A percentile compares a stretch with the other conserved stretches of the same genome.
Conservation (phyloP, 2,113 vertebrate species). For the Engystomops pustulosus region DNA sequence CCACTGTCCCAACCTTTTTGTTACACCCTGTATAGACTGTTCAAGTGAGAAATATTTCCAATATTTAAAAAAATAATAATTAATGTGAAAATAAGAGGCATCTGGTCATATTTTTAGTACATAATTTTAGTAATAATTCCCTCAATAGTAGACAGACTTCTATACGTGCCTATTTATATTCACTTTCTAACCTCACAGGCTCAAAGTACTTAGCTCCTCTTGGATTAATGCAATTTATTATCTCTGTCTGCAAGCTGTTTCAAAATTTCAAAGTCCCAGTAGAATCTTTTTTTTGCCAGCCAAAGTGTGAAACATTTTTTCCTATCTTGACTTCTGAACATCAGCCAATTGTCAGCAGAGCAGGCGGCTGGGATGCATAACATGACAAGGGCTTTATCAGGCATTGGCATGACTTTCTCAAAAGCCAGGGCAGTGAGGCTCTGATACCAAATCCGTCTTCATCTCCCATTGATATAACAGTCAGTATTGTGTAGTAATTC, state of each 20-base stretch:
- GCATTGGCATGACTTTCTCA: slow-evolving; percentile 1
- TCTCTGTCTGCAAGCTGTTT: neutral
- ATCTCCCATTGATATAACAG: too few relatives aligned
- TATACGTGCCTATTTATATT: neutral
- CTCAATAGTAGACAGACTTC: neutral
- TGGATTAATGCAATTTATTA: slow-evolving; percentile 11
- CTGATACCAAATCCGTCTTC: slow-evolving; percentile 1
- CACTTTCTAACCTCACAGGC: neutral
- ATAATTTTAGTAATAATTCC: neutral
- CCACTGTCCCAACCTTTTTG: too few relatives aligned
- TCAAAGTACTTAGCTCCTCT: neutral
- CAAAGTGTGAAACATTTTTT: slow-evolving; percentile 54
- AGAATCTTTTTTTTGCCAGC: slow-evolving; percentile 40
- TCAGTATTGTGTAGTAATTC: neutral
- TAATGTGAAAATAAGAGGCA: neutral
- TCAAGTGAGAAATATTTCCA: too few relatives aligned
- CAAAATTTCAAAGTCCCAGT: slow-evolving; percentile 5
- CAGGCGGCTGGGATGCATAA: slow-evolving; percentile 51
- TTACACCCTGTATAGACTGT: too few relatives aligned
- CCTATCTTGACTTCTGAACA: slow-evolving; percentile 53
- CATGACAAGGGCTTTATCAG: slow-evolving; percentile 52
- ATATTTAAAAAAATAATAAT: neutral
- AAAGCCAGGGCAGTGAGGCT: slow-evolving; percentile 17
- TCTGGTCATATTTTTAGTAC: neutral
- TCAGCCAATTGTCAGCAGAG: slow-evolving; percentile 50